A percentile compares a stretch with the other conserved stretches of the same genome.
phyloP scores from a whole-genome alignment of 1,140 invertebrate genomes.

The Aphelinus certus region DNA sequence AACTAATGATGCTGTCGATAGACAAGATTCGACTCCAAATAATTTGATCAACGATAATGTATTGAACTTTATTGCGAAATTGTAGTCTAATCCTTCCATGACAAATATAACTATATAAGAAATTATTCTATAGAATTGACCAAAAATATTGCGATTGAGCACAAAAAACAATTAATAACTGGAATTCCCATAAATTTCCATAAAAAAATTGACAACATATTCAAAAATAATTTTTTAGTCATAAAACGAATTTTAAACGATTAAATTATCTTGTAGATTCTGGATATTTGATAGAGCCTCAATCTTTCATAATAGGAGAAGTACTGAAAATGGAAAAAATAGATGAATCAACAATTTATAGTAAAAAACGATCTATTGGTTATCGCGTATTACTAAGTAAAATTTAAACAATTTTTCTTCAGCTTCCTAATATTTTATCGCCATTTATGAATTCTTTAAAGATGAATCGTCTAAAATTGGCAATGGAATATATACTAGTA shows the following conservation, averaged over 20 bases:
- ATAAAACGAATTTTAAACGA: slow-evolving; percentile 34
- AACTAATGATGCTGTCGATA: background rate
- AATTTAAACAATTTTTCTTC: slow-evolving; percentile 36
- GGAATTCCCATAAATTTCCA: slow-evolving; percentile 37
- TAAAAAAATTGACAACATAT: slow-evolving; percentile 24
- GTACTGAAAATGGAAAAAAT: slow-evolving; percentile 33
- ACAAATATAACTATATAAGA: background rate
- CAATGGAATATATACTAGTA: slow-evolving; percentile 28
- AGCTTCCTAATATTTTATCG: slow-evolving; percentile 41
- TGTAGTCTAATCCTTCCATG: background rate
- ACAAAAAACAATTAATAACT: slow-evolving; percentile 36
- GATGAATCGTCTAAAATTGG: slow-evolving; percentile 12
- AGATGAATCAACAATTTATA: slow-evolving; percentile 15
- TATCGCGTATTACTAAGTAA: slow-evolving; percentile 33
- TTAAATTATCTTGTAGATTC: slow-evolving; percentile 35
- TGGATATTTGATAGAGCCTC: slow-evolving; percentile 32
- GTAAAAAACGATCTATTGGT: slow-evolving; percentile 37
- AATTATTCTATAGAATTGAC: background rate
- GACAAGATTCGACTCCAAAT: background rate
- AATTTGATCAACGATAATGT: background rate
- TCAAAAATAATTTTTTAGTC: background rate
- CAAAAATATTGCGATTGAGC: background rate
- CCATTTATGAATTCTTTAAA: slow-evolving; percentile 30
- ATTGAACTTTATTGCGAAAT: background rate
- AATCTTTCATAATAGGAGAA: slow-evolving; percentile 33